These are phyloP conservation scores for Cephus sareptanus DNA, from an alignment of 2,888 invertebrate genomes.

Conservation along the genomic window DNA sequence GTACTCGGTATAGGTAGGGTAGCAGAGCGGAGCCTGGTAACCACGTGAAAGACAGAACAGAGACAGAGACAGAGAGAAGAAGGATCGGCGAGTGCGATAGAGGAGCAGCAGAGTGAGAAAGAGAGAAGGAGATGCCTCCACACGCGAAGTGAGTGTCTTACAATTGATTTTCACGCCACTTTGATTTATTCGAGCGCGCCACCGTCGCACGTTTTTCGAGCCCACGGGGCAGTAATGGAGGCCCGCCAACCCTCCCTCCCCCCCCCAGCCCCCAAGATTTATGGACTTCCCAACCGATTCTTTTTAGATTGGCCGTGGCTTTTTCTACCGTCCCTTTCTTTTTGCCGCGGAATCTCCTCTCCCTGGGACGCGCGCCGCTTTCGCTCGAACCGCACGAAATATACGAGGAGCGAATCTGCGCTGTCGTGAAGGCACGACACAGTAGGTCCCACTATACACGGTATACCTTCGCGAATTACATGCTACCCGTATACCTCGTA, in stretches of 20 bases:
- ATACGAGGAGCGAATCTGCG: not conserved
- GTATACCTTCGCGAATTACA: too few relatives aligned
- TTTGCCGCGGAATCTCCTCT: constrained; percentile 12
- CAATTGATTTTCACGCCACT: constrained; percentile 61
- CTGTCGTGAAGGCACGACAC: not conserved
- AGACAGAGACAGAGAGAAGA: not conserved
- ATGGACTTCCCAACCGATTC: constrained; percentile 50
- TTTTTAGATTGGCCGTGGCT: constrained; percentile 42
- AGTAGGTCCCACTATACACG: too few relatives aligned
- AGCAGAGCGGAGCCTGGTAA: not conserved
- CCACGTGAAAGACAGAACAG: constrained; percentile 3
- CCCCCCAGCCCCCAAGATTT: constrained; percentile 36
- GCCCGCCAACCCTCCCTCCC: constrained; percentile 25
- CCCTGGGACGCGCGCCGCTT: too few relatives aligned
- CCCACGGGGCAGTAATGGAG: constrained; percentile 40
- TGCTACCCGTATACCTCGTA: too few relatives aligned
- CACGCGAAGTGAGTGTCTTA: constrained; percentile 48
- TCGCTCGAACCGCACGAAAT: not conserved
- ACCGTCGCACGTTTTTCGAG: constrained; percentile 48
- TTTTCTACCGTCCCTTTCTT: constrained; percentile 28
- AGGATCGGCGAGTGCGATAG: not conserved
- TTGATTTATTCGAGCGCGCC: constrained; percentile 56
- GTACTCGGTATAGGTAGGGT: not conserved
- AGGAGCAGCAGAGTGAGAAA: not conserved
- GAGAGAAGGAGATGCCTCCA: constrained; percentile 24